Conservation (phyloP, 2,113 vertebrate species). For the Clarias macrocephalus region DNA sequence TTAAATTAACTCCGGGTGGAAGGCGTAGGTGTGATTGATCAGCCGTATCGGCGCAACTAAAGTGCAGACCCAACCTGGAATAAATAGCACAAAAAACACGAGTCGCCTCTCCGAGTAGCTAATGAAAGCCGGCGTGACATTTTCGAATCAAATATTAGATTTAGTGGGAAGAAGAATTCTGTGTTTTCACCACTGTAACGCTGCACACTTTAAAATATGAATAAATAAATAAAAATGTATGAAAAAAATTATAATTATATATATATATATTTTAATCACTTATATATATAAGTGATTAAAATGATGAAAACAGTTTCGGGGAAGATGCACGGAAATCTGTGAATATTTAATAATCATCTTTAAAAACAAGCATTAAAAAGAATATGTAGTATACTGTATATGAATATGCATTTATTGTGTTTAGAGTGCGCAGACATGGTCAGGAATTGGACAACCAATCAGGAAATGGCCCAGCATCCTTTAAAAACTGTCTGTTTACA, state of each 20-base stretch:
- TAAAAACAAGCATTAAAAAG: not conserved
- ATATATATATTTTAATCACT: too few species aligned
- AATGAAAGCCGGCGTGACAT: slow-evolving; percentile 56
- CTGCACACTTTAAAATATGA: not conserved
- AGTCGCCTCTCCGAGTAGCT: slow-evolving; percentile 43
- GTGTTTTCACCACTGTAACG: slow-evolving; percentile 21
- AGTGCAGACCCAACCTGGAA: slow-evolving; percentile 36
- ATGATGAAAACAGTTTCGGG: not conserved
- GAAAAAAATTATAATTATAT: not conserved
- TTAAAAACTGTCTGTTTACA: slow-evolving; percentile 67
- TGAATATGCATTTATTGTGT: not conserved
- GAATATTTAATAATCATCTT: slow-evolving; percentile 16
- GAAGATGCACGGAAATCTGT: not conserved
- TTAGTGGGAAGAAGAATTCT: slow-evolving; percentile 38
- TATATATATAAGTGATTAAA: not conserved
- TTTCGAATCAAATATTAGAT: slow-evolving; percentile 59
- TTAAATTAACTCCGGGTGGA: slow-evolving; percentile 51
- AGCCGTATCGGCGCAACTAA: slow-evolving; percentile 39
- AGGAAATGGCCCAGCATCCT: not conserved
- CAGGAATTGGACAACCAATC: slow-evolving; percentile 15
- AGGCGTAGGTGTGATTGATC: slow-evolving; percentile 52
- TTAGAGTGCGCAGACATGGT: not conserved
- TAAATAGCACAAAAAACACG: slow-evolving; percentile 50
- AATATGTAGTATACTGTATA: not conserved
- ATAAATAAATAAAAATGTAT: not conserved